A percentile compares a stretch with the other conserved stretches of the same genome.
Conservation (phyloP, 2,113 vertebrate species). For the Balaeniceps rex region DNA sequence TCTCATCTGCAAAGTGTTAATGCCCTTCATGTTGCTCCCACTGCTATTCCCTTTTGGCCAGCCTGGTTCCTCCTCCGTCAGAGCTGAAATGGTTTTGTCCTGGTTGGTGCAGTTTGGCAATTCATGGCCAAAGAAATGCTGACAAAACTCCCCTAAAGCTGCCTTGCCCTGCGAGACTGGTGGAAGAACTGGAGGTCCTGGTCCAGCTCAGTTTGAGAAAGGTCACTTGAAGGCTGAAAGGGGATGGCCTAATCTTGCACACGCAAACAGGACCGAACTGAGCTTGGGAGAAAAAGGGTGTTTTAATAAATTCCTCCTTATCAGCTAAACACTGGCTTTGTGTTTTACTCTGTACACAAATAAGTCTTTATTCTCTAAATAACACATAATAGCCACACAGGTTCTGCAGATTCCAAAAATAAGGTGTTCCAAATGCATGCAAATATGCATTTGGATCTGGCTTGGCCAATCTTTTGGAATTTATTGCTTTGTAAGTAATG, state of each 20-base stretch:
- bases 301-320: neutral
- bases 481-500: neutral
- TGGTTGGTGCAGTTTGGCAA: neutral
- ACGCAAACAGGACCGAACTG: neutral
- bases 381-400: neutral
- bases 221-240: neutral
- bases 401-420: neutral
- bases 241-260: neutral
- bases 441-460: neutral
- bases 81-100: neutral
- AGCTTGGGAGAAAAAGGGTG: neutral
- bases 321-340: neutral
- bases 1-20: neutral
- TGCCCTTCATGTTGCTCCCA: neutral
- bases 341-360: neutral
- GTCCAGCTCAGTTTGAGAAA: neutral
- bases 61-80: neutral
- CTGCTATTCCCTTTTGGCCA: neutral
- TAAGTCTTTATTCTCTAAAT: neutral
- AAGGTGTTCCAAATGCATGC: neutral
- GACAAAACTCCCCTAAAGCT: neutral
- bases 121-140: neutral
- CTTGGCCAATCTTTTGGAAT: neutral
- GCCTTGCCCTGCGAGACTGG: neutral
- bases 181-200: neutral